A percentile compares a stretch with the other conserved stretches of the same genome.
These are phyloP conservation scores for Bufo bufo DNA, from an alignment of 2,113 vertebrate genomes.

Conservation along the genomic window DNA sequence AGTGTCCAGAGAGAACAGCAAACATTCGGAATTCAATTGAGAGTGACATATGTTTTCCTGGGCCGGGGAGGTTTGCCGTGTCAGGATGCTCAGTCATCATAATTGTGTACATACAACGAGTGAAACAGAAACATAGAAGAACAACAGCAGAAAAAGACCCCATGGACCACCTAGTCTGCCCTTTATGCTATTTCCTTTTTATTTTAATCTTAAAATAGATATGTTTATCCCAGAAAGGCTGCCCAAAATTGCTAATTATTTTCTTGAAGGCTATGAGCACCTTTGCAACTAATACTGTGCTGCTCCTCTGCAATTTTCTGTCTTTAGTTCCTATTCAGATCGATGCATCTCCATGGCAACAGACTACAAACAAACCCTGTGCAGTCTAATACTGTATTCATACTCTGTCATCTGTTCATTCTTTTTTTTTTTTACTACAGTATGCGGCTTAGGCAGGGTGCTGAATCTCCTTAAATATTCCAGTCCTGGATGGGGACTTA, in stretches of 20 bases:
- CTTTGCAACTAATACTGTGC: not conserved
- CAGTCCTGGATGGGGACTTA: no score
- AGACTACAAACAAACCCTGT: not conserved
- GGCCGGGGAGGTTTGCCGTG: not conserved
- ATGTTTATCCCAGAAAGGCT: not conserved
- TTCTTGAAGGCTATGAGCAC: not conserved
- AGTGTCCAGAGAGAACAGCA: conserved; percentile 10
- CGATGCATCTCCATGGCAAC: not conserved
- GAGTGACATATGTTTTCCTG: conserved; percentile 31
- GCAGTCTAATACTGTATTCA: not conserved
- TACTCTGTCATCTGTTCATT: no score
- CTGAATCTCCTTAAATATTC: no score
- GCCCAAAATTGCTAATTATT: not conserved
- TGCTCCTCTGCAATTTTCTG: not conserved
- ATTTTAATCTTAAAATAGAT: no score
- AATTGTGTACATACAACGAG: not conserved
- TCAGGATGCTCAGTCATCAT: not conserved
- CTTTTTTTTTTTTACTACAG: no score
- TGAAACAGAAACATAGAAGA: not conserved
- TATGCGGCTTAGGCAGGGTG: no score
- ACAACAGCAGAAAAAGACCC: no score
- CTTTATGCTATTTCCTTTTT: no score
- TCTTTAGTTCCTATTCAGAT: not conserved
- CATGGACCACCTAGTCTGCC: no score
- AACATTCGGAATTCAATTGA: conserved; percentile 31